Evolutionary conservation across 2,113 vertebrate species (phyloP).

Genomic region (Oxyura jamaicensis): DNA sequence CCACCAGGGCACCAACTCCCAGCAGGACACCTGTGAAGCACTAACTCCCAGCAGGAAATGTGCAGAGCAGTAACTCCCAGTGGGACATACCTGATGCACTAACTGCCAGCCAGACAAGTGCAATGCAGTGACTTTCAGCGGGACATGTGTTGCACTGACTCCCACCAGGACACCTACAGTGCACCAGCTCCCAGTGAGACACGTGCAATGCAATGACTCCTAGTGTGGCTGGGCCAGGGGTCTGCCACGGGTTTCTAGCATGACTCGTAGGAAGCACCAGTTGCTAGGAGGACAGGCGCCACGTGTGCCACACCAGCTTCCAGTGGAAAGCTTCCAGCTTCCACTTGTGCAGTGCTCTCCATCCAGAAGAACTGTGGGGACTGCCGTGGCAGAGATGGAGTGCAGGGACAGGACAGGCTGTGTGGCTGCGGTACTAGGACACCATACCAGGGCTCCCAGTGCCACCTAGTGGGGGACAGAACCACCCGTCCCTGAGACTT

Average conservation of each 20-base stretch:
- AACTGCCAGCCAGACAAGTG: not conserved
- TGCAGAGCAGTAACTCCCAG: rapidly evolving
- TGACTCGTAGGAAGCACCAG: rapidly evolving
- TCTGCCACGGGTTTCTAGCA: not conserved
- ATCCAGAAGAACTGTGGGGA: not conserved
- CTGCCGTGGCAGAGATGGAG: not conserved
- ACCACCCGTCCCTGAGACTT: not conserved
- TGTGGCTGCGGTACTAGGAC: not conserved
- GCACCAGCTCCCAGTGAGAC: not conserved
- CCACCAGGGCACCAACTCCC: not conserved
- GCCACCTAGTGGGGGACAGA: constrained; percentile 60
- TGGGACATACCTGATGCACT: rapidly evolving
- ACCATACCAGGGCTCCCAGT: constrained; percentile 44
- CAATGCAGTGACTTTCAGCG: too few species aligned
- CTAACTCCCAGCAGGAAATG: not conserved
- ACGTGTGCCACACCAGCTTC: not conserved
- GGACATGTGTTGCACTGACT: not conserved
- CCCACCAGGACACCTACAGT: not conserved
- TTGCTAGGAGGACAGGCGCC: rapidly evolving
- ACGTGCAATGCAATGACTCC: not conserved
- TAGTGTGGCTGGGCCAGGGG: not conserved
- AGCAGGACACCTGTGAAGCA: not conserved
- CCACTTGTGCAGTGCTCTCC: too few species aligned
- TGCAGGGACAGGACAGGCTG: not conserved
- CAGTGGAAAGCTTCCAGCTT: rapidly evolving